Evolutionary conservation across 2,113 vertebrate genomes (phyloP), one percentile per base, ranked within the genome.

Genomic region (Sylvia atricapilla): DNA sequence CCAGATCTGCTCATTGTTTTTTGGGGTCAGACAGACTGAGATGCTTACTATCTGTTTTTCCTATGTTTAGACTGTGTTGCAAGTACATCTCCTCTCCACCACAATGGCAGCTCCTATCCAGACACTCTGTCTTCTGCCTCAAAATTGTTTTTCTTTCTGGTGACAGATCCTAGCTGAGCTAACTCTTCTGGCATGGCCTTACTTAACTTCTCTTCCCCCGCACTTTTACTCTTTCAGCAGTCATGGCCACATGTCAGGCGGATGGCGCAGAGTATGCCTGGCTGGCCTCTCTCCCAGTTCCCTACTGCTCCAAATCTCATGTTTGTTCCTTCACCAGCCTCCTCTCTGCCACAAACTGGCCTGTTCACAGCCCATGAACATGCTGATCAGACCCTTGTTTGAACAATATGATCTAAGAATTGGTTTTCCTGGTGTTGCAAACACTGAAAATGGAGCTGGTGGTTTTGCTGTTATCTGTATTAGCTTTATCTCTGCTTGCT

Each of bases 81-180:
- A 67, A 67, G 20, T 66, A 35, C 3, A 2, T 22, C 15, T 72
- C 15, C 30, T 80, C 15, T 83, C 33, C 7, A 21, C 13, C 53
- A 17, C 46, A 66, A 49, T 0, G 2, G 41, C 41, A 91, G 30
- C 24, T 84, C 43, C 60, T 35, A 75, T 30, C 33, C 52, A 84
- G 66, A 82, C 60, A 59, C 44, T 66, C 52, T 70, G 39, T 91
- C 64, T 87, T 93, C 84, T 89, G 27, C 60, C 35, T 91, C 20
- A 55, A 30, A 95, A 67, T 43, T 3, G 2, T 67, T 94, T 87
- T 81, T 87, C 35, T 60, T 84, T 50, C 23, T 24, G 0, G 9
- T 75, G 52, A 70, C 87, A 96, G 81, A 84, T 93, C 74, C 81
- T 33, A 89, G 69, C 60, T 81, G 73, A 89, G 59, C 69, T 91